Evolutionary conservation across 2,113 vertebrate species (phyloP), one percentile per base, ranked within the genome.

Genomic region (Strix uralensis): DNA sequence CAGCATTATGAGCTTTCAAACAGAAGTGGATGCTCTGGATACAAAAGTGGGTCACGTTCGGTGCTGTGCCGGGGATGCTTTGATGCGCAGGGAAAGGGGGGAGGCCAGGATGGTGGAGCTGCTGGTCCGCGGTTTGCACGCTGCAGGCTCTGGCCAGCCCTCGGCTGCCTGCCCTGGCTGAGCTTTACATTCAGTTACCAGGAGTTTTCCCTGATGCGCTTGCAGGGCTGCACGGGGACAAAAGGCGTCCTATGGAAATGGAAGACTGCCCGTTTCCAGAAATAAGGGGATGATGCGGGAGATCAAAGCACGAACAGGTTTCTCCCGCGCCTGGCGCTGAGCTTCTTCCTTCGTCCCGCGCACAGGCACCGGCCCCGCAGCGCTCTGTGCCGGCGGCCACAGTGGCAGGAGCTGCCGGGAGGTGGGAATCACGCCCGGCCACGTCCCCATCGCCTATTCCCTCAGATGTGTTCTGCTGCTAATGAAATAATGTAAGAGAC

Each of bases 321-420:
- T 27, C 10, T 14, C 57, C 58, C 1, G 0, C 11, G 38, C 23
- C 67, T 7, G 2, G 67, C 7, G 4, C 90, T 13, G 19, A 23
- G 72, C 34, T 9, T 1, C 38, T 29, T 27, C 67, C n/a, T 29
- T 23, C 32, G 5, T 36, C 57, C 30, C 1, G 55, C 49, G 11
- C 2, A 2, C 26, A 18, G 47, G 6, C 2, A 1, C 55, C 19
- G 3, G 63, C 44, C 54, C 47, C 5, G 15, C 62, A 4, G 36
- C 0, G 15, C 25, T 52, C 88, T 10, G 18, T 7, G 2, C 26
- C 1, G 1, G 17, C 4, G 5, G 2, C 13, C 10, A 2, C 1
- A 2, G 1, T 3, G 16, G 22, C 62, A 4, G 52, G 25, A 49
- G 81, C 3, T 20, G 65, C 88, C 0, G 5, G 74, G 73, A 75